Evolutionary conservation across 2,888 invertebrate genomes (phyloP).

Genomic region (Drosophila hawaiiensis): DNA sequence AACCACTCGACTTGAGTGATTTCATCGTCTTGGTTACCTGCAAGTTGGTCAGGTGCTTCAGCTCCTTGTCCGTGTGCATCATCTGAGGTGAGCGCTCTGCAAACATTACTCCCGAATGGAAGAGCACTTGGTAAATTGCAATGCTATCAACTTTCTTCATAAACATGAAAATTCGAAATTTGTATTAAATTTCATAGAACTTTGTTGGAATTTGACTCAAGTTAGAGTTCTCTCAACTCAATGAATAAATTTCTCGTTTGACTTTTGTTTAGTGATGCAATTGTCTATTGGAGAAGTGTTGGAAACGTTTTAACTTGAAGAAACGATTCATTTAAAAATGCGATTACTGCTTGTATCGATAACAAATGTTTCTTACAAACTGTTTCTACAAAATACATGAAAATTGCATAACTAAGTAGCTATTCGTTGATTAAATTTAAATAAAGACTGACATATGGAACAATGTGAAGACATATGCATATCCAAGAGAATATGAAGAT

Average conservation of each 20-base stretch:
- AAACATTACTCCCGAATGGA: constrained; percentile 39
- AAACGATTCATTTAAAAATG: background rate
- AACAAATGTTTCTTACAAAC: background rate
- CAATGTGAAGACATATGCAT: background rate
- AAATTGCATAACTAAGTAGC: background rate
- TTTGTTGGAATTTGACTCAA: background rate
- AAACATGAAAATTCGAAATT: constrained; percentile 18
- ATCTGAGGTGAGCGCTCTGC: constrained; percentile 34
- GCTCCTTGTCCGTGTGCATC: constrained; percentile 23
- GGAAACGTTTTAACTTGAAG: background rate
- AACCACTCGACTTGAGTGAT: constrained; percentile 37
- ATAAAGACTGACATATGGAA: background rate
- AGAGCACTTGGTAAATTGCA: constrained; percentile 34
- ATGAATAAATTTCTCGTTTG: background rate
- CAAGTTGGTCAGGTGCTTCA: constrained; percentile 45
- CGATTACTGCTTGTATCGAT: background rate
- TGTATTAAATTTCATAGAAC: background rate
- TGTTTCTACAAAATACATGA: background rate
- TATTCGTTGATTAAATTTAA: background rate
- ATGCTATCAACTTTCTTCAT: constrained; percentile 31
- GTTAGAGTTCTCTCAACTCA: background rate
- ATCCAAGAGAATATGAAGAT: background rate
- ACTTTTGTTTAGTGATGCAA: background rate
- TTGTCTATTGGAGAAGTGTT: background rate
- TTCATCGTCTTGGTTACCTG: constrained; percentile 45